These are phyloP conservation scores for Pseudomugil gertrudae DNA, from an alignment of 2,797 vertebrate species.

Conservation along the genomic window DNA sequence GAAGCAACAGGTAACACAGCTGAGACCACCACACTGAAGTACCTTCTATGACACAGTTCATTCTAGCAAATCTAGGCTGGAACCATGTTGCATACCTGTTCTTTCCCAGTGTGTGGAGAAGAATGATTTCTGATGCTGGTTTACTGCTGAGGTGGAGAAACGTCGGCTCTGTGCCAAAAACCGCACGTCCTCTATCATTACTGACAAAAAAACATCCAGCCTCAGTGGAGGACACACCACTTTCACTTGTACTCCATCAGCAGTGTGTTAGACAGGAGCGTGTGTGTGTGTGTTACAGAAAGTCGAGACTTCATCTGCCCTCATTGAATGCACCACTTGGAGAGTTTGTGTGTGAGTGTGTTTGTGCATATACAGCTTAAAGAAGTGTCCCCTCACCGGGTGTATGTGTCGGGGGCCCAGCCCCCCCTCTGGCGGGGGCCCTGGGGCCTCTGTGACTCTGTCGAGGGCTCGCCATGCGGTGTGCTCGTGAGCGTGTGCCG, in stretches of 20 bases:
- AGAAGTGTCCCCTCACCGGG: conserved; percentile 91
- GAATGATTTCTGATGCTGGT: conserved; percentile 13
- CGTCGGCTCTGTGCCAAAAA: conserved; percentile 10
- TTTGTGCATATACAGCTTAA: conserved; percentile 66
- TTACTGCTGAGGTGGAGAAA: conserved; percentile 17
- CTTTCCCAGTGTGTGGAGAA: conserved; percentile 19
- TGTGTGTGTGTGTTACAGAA: conserved; percentile 7
- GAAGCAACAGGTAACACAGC: too few relatives aligned
- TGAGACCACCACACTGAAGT: too few relatives aligned
- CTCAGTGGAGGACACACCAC: conserved; percentile 13
- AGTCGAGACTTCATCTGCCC: conserved; percentile 15
- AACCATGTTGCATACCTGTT: conserved; percentile 7
- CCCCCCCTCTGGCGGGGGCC: conserved; percentile 91
- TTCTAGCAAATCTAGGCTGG: not conserved
- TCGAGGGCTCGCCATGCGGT: conserved; percentile 91
- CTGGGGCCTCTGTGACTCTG: conserved; percentile 93
- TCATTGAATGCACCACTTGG: conserved; percentile 5
- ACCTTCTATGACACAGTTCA: too few relatives aligned
- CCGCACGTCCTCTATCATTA: conserved; percentile 9
- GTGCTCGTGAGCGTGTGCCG: conserved; percentile 95
- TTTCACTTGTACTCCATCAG: conserved; percentile 18
- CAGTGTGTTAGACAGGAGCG: too few relatives aligned
- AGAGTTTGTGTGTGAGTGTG: conserved; percentile 46
- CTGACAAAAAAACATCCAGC: conserved; percentile 1
- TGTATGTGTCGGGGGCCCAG: conserved; percentile 92